Evolutionary conservation across 2,888 invertebrate species (phyloP), one percentile per base, ranked within the genome.

Genomic region (Drosophila villosipedis): DNA sequence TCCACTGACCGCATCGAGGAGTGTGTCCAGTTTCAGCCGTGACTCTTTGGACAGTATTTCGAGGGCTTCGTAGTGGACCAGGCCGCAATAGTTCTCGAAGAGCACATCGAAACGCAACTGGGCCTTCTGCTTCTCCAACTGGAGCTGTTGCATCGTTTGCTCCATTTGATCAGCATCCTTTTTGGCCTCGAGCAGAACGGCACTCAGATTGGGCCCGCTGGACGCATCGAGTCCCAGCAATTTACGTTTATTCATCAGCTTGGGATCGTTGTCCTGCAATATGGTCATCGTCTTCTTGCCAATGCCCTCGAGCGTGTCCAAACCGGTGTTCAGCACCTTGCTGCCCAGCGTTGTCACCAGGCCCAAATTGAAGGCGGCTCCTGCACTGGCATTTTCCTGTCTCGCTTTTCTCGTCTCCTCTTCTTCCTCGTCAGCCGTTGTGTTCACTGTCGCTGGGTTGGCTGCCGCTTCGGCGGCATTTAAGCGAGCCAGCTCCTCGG

Each of bases 231-330:
- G 74, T 1, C 91, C 95, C 91, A 91, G 82, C 92, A 95, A 0
- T 93, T 94, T 86, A 92, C 94, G 77, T 94, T 94, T 91, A 88
- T 97, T 97, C 82, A 96, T 96, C 22, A 98, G 93, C 0, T 98
- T 97, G 0, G 98, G 98, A 93, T 98, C 98, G 35, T 98, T 98
- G 69, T 98, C 98, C 92, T 98, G 98, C 1, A 98, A 94, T 0
- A 97, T 97, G 91, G 97, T 96, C 96, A 98, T 98, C 0, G 98
- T 99, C 92, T 98, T 98, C 92, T 98, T 98, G 10, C 99, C 99
- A 78, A 99, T 97, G 0, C 96, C 96, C 93, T 99, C 99, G 55
- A 99, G 93, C 0, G 98, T 98, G 91, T 97, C 98, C 31, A 97
- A 93, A 28, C 97, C 97, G 0, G 97, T 96, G 22, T 95, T 94